Percentiles rank a stretch among this genome's conserved stretches.
Conservation (phyloP, 2,113 vertebrate species). For the Oenanthe oenanthe region DNA sequence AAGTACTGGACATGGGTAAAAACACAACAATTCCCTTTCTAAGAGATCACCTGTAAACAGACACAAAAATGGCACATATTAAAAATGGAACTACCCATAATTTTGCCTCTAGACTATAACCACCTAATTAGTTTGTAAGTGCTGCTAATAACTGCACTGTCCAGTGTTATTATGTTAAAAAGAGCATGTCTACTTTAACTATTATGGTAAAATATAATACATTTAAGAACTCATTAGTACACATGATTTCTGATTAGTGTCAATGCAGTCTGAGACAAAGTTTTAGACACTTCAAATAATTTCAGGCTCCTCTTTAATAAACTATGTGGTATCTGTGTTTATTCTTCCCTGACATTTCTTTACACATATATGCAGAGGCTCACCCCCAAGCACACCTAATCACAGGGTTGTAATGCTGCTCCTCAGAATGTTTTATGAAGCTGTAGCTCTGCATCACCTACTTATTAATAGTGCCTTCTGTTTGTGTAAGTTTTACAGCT, state of each 20-base stretch:
- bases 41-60: not conserved
- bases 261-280: not conserved
- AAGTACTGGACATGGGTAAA: not conserved
- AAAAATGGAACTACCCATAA: constrained; percentile 64
- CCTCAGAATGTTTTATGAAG: not conserved
- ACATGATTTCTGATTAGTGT: not conserved
- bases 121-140: constrained; percentile 52
- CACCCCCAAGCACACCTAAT: not conserved
- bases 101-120: constrained; percentile 56
- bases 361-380: not conserved
- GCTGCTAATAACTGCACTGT: constrained; percentile 37
- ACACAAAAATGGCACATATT: constrained; percentile 46
- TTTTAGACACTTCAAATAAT: not conserved
- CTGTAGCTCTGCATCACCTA: not conserved
- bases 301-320: not conserved
- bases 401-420: not conserved
- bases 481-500: not conserved
- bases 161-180: not conserved
- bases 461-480: not conserved
- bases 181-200: not conserved
- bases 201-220: not conserved
- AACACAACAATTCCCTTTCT: not conserved
- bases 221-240: not conserved
- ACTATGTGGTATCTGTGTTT: not conserved
- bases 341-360: not conserved